Percentiles rank a stretch among this genome's conserved stretches.
phyloP scores from a whole-genome alignment of 1,140 invertebrate species.

The Diorhabda carinulata region DNA sequence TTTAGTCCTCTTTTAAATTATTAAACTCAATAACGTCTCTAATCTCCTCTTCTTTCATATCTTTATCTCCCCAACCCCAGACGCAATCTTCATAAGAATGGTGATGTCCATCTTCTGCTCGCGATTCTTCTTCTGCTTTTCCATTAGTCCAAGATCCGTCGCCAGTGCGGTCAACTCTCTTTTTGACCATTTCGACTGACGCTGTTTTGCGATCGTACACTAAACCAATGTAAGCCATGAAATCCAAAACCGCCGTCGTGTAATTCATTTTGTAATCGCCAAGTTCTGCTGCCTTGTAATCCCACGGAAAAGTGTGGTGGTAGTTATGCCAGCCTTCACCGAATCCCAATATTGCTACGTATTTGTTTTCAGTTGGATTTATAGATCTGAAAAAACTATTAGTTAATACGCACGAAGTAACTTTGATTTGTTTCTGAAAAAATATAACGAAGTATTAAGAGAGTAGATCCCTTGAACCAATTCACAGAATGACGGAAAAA shows the following conservation, averaged over 20 bases:
- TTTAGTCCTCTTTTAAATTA: constrained; percentile 23
- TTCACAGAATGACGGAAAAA: no score
- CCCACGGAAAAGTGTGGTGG: constrained; percentile 55
- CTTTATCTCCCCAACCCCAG: constrained; percentile 57
- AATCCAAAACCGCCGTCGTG: constrained; percentile 52
- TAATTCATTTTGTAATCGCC: constrained; percentile 52
- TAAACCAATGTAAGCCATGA: constrained; percentile 57
- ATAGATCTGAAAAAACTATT: constrained; percentile 51
- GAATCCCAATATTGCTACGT: constrained; percentile 54
- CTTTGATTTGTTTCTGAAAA: no score
- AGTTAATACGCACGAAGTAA: no score
- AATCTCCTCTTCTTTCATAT: constrained; percentile 42
- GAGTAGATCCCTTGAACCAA: no score
- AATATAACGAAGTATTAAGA: no score
- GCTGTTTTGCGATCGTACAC: constrained; percentile 61
- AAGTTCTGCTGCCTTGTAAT: constrained; percentile 66
- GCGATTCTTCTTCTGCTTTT: constrained; percentile 50
- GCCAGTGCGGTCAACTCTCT: constrained; percentile 69
- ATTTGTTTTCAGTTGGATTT: constrained; percentile 58
- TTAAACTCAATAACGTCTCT: constrained; percentile 29
- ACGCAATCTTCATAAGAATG: constrained; percentile 27
- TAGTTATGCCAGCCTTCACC: constrained; percentile 72
- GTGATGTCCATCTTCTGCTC: constrained; percentile 34
- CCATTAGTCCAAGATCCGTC: constrained; percentile 56
- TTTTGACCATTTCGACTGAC: constrained; percentile 54